Conservation (phyloP, 1,140 invertebrate genomes). For the Drosophila parabipectinata region DNA sequence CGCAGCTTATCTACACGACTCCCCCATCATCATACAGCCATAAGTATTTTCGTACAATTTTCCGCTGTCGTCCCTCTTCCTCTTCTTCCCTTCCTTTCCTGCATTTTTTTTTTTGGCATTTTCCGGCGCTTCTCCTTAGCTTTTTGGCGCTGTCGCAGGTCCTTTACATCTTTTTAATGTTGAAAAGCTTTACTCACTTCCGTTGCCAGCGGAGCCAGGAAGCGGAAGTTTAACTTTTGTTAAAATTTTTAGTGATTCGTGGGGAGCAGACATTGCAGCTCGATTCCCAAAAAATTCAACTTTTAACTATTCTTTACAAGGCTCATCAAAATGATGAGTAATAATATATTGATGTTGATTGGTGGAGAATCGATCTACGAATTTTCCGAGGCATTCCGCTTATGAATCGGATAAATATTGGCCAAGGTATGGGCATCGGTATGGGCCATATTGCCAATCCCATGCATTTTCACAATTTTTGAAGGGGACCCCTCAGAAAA, state of each 20-base stretch:
- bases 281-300: background rate
- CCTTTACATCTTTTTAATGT: constrained; percentile 82
- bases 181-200: constrained; percentile 82
- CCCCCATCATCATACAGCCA: constrained; percentile 36
- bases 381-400: no score
- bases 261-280: constrained; percentile 54
- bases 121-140: constrained; percentile 50
- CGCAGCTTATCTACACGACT: constrained; percentile 73
- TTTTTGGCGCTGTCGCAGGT: constrained; percentile 59
- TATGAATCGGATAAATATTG: no score
- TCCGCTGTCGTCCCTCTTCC: constrained; percentile 28
- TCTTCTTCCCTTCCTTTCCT: background rate
- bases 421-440: no score
- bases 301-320: no score
- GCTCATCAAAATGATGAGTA: no score
- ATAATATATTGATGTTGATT: no score
- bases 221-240: constrained; percentile 82
- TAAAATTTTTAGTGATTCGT: constrained; percentile 80
- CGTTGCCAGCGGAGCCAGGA: constrained; percentile 66
- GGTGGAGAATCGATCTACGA: no score
- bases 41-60: constrained; percentile 73
- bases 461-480: no score
- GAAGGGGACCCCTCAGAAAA: no score
- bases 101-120: constrained; percentile 3
- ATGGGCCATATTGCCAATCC: no score